These are phyloP conservation scores for Sitophilus oryzae DNA, from an alignment of 1,140 invertebrate genomes.

Conservation along the genomic window DNA sequence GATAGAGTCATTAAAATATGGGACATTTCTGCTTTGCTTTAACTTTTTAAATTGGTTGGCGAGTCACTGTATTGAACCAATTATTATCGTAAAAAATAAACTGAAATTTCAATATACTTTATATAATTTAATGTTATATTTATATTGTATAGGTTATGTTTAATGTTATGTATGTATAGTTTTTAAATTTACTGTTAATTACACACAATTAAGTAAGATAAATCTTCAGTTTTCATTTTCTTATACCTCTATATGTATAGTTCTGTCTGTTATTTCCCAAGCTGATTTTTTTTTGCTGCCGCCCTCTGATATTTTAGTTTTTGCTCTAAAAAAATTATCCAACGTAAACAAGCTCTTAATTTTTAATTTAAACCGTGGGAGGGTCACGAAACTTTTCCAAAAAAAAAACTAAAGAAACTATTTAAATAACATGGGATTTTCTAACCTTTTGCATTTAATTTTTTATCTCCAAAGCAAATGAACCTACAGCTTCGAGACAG, in stretches of 20 bases:
- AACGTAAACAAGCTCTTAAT: no score
- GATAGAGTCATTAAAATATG: slow-evolving; percentile 91
- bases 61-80: slow-evolving; percentile 6
- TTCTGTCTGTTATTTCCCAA: no score
- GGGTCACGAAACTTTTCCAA: no score
- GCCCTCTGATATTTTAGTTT: no score
- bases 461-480: no score
- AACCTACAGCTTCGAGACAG: no score
- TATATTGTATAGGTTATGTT: slow-evolving; percentile 18
- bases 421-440: no score
- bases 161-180: slow-evolving; percentile 14
- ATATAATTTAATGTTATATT: slow-evolving; percentile 2
- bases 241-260: not conserved
- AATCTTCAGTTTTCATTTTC: not conserved
- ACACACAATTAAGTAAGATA: not conserved
- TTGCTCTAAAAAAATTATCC: no score
- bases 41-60: slow-evolving; percentile 15
- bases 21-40: slow-evolving; percentile 59
- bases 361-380: no score
- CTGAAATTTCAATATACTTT: slow-evolving; percentile 10
- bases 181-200: slow-evolving; percentile 13
- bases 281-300: no score
- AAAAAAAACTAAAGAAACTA: no score
- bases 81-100: not conserved
- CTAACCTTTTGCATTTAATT: no score